These are phyloP conservation scores for Agonopterix subpropinquella DNA, from an alignment of 2,888 invertebrate genomes.

Conservation along the genomic window DNA sequence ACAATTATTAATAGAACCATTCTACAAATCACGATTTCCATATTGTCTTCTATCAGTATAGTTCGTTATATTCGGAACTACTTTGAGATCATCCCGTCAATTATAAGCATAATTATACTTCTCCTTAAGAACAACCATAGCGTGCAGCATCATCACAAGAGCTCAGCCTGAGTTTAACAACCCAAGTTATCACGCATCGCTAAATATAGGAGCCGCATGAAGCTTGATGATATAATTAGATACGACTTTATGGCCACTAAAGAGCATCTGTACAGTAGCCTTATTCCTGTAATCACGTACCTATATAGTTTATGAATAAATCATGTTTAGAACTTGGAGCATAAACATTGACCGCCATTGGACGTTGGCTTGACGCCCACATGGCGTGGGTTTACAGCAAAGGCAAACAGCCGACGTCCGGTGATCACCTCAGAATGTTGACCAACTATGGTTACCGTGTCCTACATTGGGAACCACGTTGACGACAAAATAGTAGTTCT, in stretches of 20 bases:
- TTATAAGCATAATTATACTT: not conserved
- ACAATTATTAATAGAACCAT: too few relatives aligned
- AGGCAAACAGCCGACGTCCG: constrained; percentile 66
- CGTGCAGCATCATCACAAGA: constrained; percentile 3
- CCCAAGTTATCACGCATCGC: constrained; percentile 39
- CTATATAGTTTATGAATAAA: constrained; percentile 7
- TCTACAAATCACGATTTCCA: too few relatives aligned
- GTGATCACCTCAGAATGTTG: constrained; percentile 40
- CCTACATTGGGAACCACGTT: not conserved
- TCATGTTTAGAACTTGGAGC: constrained; percentile 8
- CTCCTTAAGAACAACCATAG: constrained; percentile 1
- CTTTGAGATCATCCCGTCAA: too few relatives aligned
- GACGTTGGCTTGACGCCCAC: constrained; percentile 32
- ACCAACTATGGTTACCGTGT: constrained; percentile 24
- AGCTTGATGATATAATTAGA: constrained; percentile 39
- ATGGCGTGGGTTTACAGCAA: constrained; percentile 56
- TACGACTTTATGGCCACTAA: constrained; percentile 32
- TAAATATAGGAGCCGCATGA: constrained; percentile 51
- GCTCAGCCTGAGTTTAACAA: constrained; percentile 27
- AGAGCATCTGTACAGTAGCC: constrained; percentile 9
- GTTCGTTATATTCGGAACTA: too few relatives aligned
- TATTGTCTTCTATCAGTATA: too few relatives aligned
- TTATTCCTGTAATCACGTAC: constrained; percentile 5
- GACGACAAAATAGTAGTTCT: too few relatives aligned
- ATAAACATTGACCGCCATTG: constrained; percentile 16